These are phyloP conservation scores for Gila orcuttii DNA, from an alignment of 2,113 vertebrate genomes.

Conservation along the genomic window DNA sequence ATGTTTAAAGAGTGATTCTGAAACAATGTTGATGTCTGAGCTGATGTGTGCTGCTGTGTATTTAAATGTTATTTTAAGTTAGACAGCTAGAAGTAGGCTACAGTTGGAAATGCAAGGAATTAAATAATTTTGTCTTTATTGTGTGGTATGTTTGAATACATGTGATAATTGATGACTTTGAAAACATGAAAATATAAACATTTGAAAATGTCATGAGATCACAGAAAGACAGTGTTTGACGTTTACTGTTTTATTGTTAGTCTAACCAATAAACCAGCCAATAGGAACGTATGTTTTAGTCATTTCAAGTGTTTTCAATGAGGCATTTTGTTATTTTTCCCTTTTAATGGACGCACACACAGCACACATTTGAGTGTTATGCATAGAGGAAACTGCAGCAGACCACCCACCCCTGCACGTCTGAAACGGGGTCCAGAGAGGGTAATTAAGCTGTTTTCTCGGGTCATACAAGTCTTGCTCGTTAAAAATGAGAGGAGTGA, in stretches of 20 bases:
- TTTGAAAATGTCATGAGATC: neutral
- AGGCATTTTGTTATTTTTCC: slow-evolving; percentile 49
- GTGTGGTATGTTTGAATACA: neutral
- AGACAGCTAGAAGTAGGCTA: too few relatives aligned
- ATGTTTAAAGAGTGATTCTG: neutral
- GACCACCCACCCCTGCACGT: slow-evolving; percentile 71
- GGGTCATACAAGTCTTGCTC: slow-evolving; percentile 63
- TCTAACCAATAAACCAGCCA: slow-evolving; percentile 29
- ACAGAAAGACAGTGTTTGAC: slow-evolving; percentile 27
- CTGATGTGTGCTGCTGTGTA: neutral
- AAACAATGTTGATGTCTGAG: neutral
- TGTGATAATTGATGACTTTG: neutral
- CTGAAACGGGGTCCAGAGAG: slow-evolving; percentile 62
- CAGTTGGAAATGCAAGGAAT: neutral
- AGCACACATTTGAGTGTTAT: slow-evolving; percentile 35
- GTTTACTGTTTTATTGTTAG: slow-evolving; percentile 29
- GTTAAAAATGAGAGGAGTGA: slow-evolving; percentile 56
- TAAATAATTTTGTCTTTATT: neutral
- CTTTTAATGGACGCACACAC: slow-evolving; percentile 48
- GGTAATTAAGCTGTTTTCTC: slow-evolving; percentile 63
- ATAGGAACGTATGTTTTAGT: slow-evolving; percentile 37
- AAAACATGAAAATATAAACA: slow-evolving; percentile 10
- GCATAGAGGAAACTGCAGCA: slow-evolving; percentile 46
- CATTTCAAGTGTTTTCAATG: slow-evolving; percentile 43
- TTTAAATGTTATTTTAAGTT: neutral